Conservation (phyloP, 2,888 invertebrate genomes). For the Timema podura region DNA sequence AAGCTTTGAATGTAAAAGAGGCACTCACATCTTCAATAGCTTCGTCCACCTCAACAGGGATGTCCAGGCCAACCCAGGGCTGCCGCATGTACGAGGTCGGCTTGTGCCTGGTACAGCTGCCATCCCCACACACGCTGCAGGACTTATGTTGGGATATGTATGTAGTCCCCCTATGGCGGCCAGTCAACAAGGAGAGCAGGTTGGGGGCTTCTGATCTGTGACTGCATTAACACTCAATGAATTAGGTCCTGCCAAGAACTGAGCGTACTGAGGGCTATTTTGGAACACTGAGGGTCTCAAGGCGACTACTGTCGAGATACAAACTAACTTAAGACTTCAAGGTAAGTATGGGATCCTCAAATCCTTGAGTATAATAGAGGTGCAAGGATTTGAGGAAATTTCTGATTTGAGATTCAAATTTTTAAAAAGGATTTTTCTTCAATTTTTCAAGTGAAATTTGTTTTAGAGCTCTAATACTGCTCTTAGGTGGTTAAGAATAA, state of each 20-base stretch:
- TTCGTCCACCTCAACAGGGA: constrained; percentile 67
- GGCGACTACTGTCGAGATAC: too few relatives aligned
- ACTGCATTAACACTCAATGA: constrained; percentile 11
- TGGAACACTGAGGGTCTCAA: too few relatives aligned
- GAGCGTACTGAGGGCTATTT: too few relatives aligned
- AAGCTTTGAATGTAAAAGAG: constrained; percentile 8
- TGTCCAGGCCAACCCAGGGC: constrained; percentile 64
- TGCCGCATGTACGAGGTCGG: constrained; percentile 45
- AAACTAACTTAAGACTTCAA: too few relatives aligned
- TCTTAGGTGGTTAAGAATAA: too few relatives aligned
- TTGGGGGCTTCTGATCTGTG: constrained; percentile 26
- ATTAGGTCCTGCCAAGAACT: too few relatives aligned
- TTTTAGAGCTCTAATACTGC: too few relatives aligned
- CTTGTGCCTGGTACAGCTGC: constrained; percentile 56
- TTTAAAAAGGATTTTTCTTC: too few relatives aligned
- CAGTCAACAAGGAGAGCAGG: constrained; percentile 23
- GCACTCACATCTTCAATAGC: constrained; percentile 68
- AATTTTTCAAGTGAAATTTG: too few relatives aligned
- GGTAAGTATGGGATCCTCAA: too few relatives aligned
- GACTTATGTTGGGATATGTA: constrained; percentile 13
- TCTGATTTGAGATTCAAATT: too few relatives aligned
- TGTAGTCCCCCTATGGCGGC: constrained; percentile 19
- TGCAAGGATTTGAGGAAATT: background rate
- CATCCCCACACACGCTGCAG: constrained; percentile 59
- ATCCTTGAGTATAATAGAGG: too few relatives aligned